phyloP scores from a whole-genome alignment of 1,140 invertebrate genomes.

The Drosophila sp. region DNA sequence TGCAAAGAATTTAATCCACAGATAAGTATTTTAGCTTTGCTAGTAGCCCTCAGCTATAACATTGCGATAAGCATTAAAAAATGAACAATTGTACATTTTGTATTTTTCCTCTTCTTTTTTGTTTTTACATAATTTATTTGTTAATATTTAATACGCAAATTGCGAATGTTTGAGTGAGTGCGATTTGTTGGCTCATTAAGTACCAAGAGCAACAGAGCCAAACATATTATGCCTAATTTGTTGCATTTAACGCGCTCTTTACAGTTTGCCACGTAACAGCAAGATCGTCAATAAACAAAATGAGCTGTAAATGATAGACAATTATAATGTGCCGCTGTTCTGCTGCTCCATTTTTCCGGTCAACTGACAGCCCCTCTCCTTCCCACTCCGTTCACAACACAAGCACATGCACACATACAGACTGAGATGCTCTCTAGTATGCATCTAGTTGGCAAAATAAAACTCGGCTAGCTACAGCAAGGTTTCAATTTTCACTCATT shows the following conservation, averaged over 20 bases:
- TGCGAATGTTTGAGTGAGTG: background rate
- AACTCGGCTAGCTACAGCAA: constrained; percentile 6
- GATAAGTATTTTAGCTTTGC: constrained; percentile 47
- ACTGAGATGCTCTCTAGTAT: background rate
- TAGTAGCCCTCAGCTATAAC: constrained; percentile 15
- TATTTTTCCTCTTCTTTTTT: background rate
- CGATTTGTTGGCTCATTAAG: constrained; percentile 30
- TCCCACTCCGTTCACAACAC: background rate
- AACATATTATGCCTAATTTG: constrained; percentile 56
- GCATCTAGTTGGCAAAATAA: constrained; percentile 6
- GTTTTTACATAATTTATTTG: background rate
- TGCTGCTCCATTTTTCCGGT: constrained; percentile 67
- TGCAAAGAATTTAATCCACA: constrained; percentile 68
- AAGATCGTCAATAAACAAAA: constrained; percentile 22
- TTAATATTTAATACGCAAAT: constrained; percentile 7
- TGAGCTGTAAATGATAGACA: constrained; percentile 61
- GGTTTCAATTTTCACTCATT: constrained; percentile 48
- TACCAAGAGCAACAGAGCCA: constrained; percentile 26
- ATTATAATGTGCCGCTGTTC: constrained; percentile 54
- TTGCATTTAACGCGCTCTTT: constrained; percentile 42
- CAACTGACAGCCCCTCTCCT: constrained; percentile 42
- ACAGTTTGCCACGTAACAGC: constrained; percentile 46
- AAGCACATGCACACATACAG: constrained; percentile 1
- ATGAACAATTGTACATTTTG: constrained; percentile 13
- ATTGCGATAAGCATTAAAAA: constrained; percentile 32